Evolutionary conservation across 92 coral and sea anemone genomes (phyloP), one percentile per base, ranked within the genome.

Genomic region (Epizoanthus ramosus): DNA sequence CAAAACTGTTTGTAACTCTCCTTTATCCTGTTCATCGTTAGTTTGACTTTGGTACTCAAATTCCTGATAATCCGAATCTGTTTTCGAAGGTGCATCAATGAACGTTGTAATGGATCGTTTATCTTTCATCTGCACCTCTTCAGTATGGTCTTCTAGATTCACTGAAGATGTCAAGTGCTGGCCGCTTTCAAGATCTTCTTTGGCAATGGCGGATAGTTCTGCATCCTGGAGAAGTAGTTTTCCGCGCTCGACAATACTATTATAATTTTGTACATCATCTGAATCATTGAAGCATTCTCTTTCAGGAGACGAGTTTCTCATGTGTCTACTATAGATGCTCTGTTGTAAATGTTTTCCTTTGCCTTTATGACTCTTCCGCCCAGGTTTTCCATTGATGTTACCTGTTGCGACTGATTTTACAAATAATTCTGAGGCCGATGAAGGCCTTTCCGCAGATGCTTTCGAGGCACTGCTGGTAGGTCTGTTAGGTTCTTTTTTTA

Each of bases 301-400:
- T 35, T 17, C 10, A 5, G 37, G 35, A 21, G 53, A 4, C 23
- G 59, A 50, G 33, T 18, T 17, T 15, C 59, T 85, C 45, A 79
- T 43, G 68, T 76, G 88, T 54, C 84, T 66, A 25, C 88, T 85
- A 21, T 85, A 66, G 54, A 76, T 76, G 57, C 65, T 67, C 1
- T 57, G 73, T 57, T 19, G 68, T 22, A 57, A 31, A 57, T 6
- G 5, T 22, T 22, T 77, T 23, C 10, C 45, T 21, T 69, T 15
- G 23, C 8, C 19, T 77, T 56, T 12, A 77, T 67, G 72, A 15
- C n/a, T 45, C 39, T 33, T 41, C 21, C 57, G 23, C 37, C 6
- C 18, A 9, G 17, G 47, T 60, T 61, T 77, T 19, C 25, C 24
- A 4, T 67, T 67, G 47, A 19, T 59, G 19, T 24, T 77, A 45